Evolutionary conservation across 1,140 invertebrate genomes (phyloP), one percentile per base, ranked within the genome.

Genomic region (Physella acuta): DNA sequence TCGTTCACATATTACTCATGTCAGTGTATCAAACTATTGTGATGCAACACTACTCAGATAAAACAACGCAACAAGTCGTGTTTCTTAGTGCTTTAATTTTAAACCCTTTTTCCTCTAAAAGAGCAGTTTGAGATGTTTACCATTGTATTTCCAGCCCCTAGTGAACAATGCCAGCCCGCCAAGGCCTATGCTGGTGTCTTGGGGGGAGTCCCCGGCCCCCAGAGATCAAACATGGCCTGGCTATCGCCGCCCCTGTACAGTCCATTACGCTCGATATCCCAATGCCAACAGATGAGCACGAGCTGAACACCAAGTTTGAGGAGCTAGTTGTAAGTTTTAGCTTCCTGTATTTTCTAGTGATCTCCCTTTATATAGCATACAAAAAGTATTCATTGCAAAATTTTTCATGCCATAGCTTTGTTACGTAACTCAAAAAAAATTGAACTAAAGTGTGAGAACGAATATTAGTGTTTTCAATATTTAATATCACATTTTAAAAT

Each of bases 291-390:
- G 82, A 84, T 71, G 92, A 94, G 81, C 92, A 93, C 74, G 94
- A 97, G 85, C 87, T 97, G 58, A 94, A 97, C 86, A 90, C 90
- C 63, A 95, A 94, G 87, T 97, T 97, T 86, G 91, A 93, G 3
- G 94, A 97, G 84, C 88, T 97, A 61, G 94, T 97, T 81, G 92
- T 92, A 84, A 88, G 89, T 89, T n/a, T n/a, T n/a, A n/a, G n/a
- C n/a, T n/a, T n/a, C n/a, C n/a, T n/a, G n/a, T n/a, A n/a, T n/a
- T n/a, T n/a, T n/a, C n/a, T n/a, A n/a, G n/a, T n/a, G n/a, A n/a
- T n/a, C n/a, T n/a, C n/a, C n/a, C n/a, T n/a, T n/a, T n/a, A n/a
- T n/a, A n/a, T n/a, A n/a, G n/a, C n/a, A n/a, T n/a, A n/a, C n/a
- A n/a, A n/a, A n/a, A n/a, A n/a, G n/a, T n/a, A n/a, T n/a, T n/a